Percentiles rank a stretch among this genome's conserved stretches.
These are phyloP conservation scores for Notocelia uddmanniana DNA, from an alignment of 2,888 invertebrate species.

Conservation along the genomic window DNA sequence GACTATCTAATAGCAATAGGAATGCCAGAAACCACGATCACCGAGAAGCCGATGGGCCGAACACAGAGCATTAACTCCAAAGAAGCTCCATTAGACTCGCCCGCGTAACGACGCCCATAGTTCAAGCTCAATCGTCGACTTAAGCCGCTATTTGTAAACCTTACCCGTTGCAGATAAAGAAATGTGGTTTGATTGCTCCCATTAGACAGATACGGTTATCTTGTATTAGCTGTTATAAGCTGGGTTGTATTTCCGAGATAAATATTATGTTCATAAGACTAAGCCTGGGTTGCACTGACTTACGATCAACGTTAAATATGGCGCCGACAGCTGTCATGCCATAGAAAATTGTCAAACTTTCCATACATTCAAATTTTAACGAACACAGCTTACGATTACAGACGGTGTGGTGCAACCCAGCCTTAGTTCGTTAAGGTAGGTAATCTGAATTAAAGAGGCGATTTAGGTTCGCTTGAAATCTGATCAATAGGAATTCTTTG, in stretches of 20 bases:
- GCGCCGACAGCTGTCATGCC: too few species aligned
- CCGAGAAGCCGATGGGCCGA: background rate
- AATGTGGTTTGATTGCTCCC: slow-evolving; percentile 40
- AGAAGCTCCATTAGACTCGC: slow-evolving; percentile 74
- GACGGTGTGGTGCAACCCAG: too few species aligned
- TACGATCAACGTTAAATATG: too few species aligned
- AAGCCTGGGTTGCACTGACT: too few species aligned
- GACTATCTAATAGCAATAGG: background rate
- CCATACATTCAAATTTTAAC: too few species aligned
- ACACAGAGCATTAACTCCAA: slow-evolving; percentile 71
- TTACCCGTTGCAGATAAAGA: slow-evolving; percentile 40
- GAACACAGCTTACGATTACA: too few species aligned
- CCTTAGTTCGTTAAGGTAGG: too few species aligned
- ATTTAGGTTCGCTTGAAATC: too few species aligned
- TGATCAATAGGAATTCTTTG: too few species aligned
- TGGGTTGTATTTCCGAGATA: slow-evolving; percentile 1
- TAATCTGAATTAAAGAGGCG: too few species aligned
- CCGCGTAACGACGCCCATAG: slow-evolving; percentile 75
- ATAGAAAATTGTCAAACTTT: too few species aligned
- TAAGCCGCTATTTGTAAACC: slow-evolving; percentile 72
- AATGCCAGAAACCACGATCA: background rate
- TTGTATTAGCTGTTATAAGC: slow-evolving; percentile 27
- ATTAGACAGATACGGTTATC: slow-evolving; percentile 31
- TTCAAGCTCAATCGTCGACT: slow-evolving; percentile 79
- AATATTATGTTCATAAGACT: background rate